Evolutionary conservation across 2,113 vertebrate species (phyloP).

Genomic region (Monarcha castaneiventris): DNA sequence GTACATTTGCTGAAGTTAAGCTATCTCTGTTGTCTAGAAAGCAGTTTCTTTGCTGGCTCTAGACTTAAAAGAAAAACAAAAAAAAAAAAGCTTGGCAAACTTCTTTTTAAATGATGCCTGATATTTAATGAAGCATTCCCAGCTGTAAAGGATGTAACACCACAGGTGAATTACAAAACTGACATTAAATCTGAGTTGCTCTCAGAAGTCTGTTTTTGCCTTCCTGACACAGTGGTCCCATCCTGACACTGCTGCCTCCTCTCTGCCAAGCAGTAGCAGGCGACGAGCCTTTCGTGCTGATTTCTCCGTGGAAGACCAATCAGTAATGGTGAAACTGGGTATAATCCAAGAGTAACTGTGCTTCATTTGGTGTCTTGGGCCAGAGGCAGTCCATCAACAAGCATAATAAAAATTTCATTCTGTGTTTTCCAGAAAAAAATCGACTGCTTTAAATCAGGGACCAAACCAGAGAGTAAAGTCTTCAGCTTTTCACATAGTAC

Average conservation of each 20-base stretch:
- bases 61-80: slow-evolving; percentile 30
- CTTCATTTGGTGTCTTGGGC: slow-evolving; percentile 23
- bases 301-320: slow-evolving; percentile 46
- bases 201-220: neutral
- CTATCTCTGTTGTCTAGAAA: slow-evolving; percentile 42
- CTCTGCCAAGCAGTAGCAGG: slow-evolving; percentile 54
- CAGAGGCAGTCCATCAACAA: slow-evolving; percentile 49
- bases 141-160: neutral
- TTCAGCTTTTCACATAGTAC: neutral
- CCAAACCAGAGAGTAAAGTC: neutral
- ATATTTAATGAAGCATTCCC: slow-evolving; percentile 37
- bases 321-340: slow-evolving; percentile 17
- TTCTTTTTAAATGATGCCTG: neutral
- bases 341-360: slow-evolving; percentile 31
- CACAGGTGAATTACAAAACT: slow-evolving; percentile 8
- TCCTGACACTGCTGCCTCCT: neutral
- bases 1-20: slow-evolving; percentile 53
- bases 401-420: slow-evolving; percentile 13
- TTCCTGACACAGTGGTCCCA: neutral
- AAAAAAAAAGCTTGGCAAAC: slow-evolving; percentile 18
- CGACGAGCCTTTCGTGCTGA: neutral
- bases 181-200: neutral
- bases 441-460: neutral
- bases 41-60: neutral
- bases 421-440: slow-evolving; percentile 16